Evolutionary conservation across 1,140 invertebrate species (phyloP).

Genomic region (Ylistrum balloti): DNA sequence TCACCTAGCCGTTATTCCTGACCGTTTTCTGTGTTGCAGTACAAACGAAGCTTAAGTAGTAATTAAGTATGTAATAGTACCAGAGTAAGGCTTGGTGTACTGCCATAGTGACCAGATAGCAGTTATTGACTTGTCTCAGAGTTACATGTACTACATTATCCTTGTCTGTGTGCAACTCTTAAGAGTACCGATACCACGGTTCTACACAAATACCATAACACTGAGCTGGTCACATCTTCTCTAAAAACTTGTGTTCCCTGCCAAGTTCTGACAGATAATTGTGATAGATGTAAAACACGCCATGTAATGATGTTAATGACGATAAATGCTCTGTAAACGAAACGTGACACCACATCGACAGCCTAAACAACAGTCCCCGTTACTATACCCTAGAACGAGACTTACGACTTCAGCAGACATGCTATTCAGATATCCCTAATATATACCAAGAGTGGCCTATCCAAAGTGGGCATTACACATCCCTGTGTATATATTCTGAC

Average conservation of each 20-base stretch:
- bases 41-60: background rate
- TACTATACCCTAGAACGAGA: too few relatives aligned
- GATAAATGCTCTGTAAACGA: background rate
- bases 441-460: too few relatives aligned
- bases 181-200: too few relatives aligned
- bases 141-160: too few relatives aligned
- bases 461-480: too few relatives aligned
- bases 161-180: too few relatives aligned
- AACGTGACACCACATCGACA: background rate
- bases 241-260: background rate
- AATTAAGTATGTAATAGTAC: background rate
- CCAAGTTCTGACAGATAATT: conserved; percentile 25
- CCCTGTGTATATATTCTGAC: too few relatives aligned
- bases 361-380: background rate
- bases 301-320: background rate
- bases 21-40: background rate
- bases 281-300: background rate
- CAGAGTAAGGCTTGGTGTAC: background rate
- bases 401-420: too few relatives aligned
- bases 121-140: too few relatives aligned
- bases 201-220: background rate
- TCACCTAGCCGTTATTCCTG: background rate
- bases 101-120: too few relatives aligned
- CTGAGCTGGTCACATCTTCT: background rate
- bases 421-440: too few relatives aligned